A percentile compares a stretch with the other conserved stretches of the same genome.
Conservation (phyloP, 2,888 invertebrate species). For the Tachina fera region DNA sequence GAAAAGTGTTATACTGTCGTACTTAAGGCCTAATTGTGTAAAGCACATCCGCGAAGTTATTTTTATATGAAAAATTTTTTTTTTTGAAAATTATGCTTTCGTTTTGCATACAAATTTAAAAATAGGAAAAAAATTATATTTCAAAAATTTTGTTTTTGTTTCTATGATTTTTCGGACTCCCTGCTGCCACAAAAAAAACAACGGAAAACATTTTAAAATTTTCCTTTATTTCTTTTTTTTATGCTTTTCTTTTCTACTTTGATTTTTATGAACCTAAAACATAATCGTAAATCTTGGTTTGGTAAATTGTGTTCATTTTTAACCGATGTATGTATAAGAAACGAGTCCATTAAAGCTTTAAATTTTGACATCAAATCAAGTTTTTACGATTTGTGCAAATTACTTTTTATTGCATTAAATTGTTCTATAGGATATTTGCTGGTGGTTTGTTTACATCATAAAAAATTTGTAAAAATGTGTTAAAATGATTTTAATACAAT, state of each 20-base stretch:
- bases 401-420: constrained; percentile 32
- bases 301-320: constrained; percentile 21
- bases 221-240: no score
- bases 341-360: background rate
- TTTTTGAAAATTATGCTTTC: no score
- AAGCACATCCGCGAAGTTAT: no score
- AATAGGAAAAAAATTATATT: no score
- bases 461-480: background rate
- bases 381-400: constrained; percentile 6
- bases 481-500: constrained; percentile 1
- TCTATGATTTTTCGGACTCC: no score
- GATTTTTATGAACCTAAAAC: constrained; percentile 35
- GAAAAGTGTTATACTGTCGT: no score
- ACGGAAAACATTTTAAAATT: no score
- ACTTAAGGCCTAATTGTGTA: no score
- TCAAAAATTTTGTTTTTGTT: no score
- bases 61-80: no score
- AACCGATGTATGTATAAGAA: background rate
- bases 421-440: background rate
- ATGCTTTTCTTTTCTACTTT: constrained; percentile 5
- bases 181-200: no score
- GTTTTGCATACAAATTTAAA: no score
- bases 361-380: constrained; percentile 13
- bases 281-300: constrained; percentile 30
- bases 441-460: constrained; percentile 5